These are phyloP conservation scores for Thermophis baileyi DNA, from an alignment of 2,113 vertebrate species.

Conservation along the genomic window DNA sequence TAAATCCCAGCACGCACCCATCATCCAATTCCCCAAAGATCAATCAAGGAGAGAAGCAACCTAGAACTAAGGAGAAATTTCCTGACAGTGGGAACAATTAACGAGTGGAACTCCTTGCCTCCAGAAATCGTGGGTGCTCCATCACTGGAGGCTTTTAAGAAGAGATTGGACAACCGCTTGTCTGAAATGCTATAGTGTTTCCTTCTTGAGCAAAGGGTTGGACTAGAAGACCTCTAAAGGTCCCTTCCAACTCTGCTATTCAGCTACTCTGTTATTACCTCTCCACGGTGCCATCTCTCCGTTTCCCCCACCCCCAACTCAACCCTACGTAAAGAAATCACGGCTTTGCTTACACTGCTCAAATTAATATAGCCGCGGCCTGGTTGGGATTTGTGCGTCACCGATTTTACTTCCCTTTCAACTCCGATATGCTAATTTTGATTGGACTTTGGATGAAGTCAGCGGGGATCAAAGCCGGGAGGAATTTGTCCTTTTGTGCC, in stretches of 20 bases:
- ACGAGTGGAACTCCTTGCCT: no score
- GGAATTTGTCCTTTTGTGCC: conserved; percentile 2
- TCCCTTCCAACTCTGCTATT: background rate
- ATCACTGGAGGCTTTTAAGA: no score
- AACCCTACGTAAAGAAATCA: background rate
- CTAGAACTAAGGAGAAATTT: no score
- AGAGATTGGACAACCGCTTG: no score
- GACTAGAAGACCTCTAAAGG: background rate
- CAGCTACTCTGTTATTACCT: no score
- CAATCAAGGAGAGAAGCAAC: no score
- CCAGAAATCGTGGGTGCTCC: no score
- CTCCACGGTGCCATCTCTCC: background rate
- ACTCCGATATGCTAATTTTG: conserved; percentile 17
- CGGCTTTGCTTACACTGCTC: background rate
- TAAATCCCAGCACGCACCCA: no score
- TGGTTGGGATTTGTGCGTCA: conserved; percentile 1
- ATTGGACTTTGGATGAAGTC: conserved; percentile 30
- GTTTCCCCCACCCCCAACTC: no score
- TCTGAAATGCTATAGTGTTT: no score
- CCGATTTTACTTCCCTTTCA: conserved; percentile 5
- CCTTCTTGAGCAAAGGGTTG: background rate
- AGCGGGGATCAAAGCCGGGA: background rate
- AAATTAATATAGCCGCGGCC: conserved; percentile 8
- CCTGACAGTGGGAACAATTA: no score
- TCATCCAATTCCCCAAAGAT: no score